A percentile compares a stretch with the other conserved stretches of the same genome.
Conservation (phyloP, 2,113 vertebrate species). For the Ageneiosus marmoratus region DNA sequence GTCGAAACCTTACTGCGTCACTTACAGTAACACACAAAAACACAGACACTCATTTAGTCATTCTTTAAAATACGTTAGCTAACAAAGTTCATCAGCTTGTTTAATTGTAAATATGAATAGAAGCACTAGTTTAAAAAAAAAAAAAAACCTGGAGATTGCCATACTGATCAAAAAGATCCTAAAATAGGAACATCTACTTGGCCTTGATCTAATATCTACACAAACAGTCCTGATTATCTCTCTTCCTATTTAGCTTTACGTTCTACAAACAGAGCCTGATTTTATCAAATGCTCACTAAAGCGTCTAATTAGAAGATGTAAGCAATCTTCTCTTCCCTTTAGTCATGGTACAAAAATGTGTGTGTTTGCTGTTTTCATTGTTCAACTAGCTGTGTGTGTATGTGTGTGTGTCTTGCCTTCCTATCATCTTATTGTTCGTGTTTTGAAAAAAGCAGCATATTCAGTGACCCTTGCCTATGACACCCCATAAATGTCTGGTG, state of each 20-base stretch:
- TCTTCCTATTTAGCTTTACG: constrained; percentile 11
- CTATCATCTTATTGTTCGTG: constrained; percentile 1
- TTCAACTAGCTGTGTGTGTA: not conserved
- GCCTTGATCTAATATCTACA: not conserved
- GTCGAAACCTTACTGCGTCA: not conserved
- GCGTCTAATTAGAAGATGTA: constrained; percentile 11
- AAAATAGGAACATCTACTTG: constrained; percentile 2
- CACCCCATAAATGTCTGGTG: constrained; percentile 27
- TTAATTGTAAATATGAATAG: not conserved
- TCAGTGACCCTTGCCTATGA: not conserved
- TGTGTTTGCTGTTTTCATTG: constrained; percentile 28
- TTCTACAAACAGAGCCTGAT: constrained; percentile 2
- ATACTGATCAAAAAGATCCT: not conserved
- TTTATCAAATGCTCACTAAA: constrained; percentile 7
- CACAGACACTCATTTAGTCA: not conserved
- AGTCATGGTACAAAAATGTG: constrained; percentile 18
- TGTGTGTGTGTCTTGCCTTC: constrained; percentile 1
- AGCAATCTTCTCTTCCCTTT: constrained; percentile 6
- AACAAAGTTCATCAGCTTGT: not conserved
- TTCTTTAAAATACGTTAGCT: not conserved
- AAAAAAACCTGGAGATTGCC: not conserved
- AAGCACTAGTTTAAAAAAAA: not conserved
- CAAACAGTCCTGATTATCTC: constrained; percentile 5
- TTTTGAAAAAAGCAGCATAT: not conserved
- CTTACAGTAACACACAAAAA: not conserved